Base-by-base conservation (phyloP, 2,888 invertebrate genomes). In the Oligia fasciuncula region DNA sequence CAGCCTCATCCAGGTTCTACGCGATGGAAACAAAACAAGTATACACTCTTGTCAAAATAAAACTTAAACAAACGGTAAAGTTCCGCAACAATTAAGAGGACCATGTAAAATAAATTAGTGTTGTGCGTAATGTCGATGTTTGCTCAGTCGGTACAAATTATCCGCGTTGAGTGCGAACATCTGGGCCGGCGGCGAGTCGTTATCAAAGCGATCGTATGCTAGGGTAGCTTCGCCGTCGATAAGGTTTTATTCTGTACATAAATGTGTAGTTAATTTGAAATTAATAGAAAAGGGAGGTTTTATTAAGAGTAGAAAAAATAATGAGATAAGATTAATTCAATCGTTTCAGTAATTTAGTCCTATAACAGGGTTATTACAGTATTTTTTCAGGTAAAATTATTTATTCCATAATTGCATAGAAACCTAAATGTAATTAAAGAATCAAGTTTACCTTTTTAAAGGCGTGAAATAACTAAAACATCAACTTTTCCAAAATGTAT, bases 141-240 rank as follows among this genome's bases (percentile, higher is more conserved):
- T 79, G 86, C 81, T 88, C 85, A 76, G 85, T 88, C 85, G 86
- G 84, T 87, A 83, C 89, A 90, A 91, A 90, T 89, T 88, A 90
- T 89, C 84, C 81, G 88, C 79, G 88, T 90, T 84, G 87, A 89
- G 89, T 87, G 89, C 83, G 84, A 90, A 90, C 92, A 93, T 91
- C 91, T 92, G 93, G 83, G 88, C 73, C 79, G 73, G 84, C 76
- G 79, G 87, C 84, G 81, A 80, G 73, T 87, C 85, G 87, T 91
- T 91, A 92, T 89, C 89, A 84, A 83, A 81, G 81, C 85, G 74
- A 86, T 85, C 76, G 73, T 76, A 29, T 2, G 4, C 4, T 85
- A 89, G 88, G 57, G 88, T 46, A 89, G 70, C 77, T 49, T 19
- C 29, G 63, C 1, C n/a, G 40, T 85, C 85, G 83, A 88, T 83